phyloP scores from a whole-genome alignment of 2,113 vertebrate genomes.

The Lampris megalopsis region DNA sequence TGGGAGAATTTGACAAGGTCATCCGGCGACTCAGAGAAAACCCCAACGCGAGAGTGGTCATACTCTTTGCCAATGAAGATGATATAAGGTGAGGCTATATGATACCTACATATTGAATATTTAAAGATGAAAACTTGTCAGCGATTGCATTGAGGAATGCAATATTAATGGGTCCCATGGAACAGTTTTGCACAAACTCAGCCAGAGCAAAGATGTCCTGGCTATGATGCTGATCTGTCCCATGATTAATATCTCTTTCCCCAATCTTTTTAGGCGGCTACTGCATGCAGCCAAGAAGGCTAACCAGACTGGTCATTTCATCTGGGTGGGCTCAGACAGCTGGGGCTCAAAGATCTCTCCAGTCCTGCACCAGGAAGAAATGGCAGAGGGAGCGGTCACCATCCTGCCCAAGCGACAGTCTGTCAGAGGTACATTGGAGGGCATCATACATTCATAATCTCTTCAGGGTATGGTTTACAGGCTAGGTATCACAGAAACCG shows the following conservation, averaged over 20 bases:
- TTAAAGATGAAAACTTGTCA: slow-evolving; percentile 40
- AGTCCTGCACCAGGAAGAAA: slow-evolving; percentile 92
- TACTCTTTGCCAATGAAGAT: slow-evolving; percentile 97
- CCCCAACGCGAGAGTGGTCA: slow-evolving; percentile 94
- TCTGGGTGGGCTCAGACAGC: slow-evolving; percentile 99
- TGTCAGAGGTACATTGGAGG: slow-evolving; percentile 86
- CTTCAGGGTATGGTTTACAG: not conserved
- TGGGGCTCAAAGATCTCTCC: slow-evolving; percentile 98
- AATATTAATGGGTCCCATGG: not conserved
- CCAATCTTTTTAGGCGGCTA: slow-evolving; percentile 85
- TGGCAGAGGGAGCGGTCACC: slow-evolving; percentile 95
- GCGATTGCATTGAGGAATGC: slow-evolving; percentile 4
- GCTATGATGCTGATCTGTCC: slow-evolving; percentile 58
- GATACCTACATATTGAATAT: slow-evolving; percentile 16
- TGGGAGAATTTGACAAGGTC: slow-evolving; percentile 96
- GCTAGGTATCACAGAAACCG: not conserved
- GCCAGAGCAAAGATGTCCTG: slow-evolving; percentile 38
- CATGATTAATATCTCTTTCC: slow-evolving; percentile 55
- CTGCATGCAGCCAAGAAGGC: slow-evolving; percentile 93
- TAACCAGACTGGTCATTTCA: slow-evolving; percentile 96
- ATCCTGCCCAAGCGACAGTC: slow-evolving; percentile 94
- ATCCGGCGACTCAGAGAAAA: slow-evolving; percentile 94
- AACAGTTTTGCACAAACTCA: not conserved
- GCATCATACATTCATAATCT: slow-evolving; percentile 10
- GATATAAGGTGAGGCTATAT: slow-evolving; percentile 90